Base-by-base conservation (phyloP, 1,140 invertebrate genomes). In the Drosophila bocqueti region DNA sequence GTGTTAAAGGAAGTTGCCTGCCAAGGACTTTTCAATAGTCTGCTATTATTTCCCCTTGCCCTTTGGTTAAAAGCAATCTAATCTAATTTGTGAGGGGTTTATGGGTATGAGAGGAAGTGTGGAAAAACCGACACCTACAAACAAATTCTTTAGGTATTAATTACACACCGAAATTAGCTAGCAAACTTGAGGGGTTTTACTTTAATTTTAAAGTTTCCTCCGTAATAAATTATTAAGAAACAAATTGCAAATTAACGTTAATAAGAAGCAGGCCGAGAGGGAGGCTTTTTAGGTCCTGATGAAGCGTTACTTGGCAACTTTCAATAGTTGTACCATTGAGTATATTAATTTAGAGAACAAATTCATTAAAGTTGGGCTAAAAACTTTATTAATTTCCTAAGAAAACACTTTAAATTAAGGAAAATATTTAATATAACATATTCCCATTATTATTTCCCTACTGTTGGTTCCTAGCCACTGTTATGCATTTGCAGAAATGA, bases 11-110 rank as follows among this genome's bases (percentile, higher is more conserved):
- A 67, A 71, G 79, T 83, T 83, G 57, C 55, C 29, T 54, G 49
- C 77, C 57, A 29, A 66, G 79, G 82, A 83, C 38, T 83, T 80
- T 69, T 66, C 59, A 74, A 76, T 62, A 63, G 59, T 79, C 71
- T 38, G 36, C 34, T 59, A 31, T 29, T 67, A 65, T 64, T 64
- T 64, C 13, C 31, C 16, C 21, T 11, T 21, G 7, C n/a, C 47
- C 36, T 15, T 40, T 31, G 24, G 67, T 54, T 50, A 38, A 45
- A 72, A 72, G 65, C 79, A 72, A 86, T 83, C 66, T 76, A n/a
- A 58, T 58, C 61, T 76, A 75, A 75, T 54, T 65, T 66, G 45
- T 31, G 34, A 54, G 47, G 13, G 21, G 11, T 29, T 24, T n/a
- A 2, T 18, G 1, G 11, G 11, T 15, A 13, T 15, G 11, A 15